phyloP scores from a whole-genome alignment of 2,113 vertebrate genomes.

The Istiophorus platypterus region DNA sequence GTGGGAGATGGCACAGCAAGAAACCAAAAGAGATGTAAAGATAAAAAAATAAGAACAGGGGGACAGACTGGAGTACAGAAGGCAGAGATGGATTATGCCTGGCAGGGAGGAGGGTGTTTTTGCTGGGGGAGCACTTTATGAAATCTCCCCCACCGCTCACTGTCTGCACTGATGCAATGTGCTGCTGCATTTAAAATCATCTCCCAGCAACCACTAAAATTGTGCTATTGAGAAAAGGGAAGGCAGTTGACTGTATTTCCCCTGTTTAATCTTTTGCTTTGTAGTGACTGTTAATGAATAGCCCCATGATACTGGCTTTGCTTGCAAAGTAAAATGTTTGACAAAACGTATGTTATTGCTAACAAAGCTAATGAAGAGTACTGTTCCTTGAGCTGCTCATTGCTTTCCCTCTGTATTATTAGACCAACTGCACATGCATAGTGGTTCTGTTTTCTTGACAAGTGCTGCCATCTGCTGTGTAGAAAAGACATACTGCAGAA shows the following conservation, averaged over 20 bases:
- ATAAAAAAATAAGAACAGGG: conserved; percentile 24
- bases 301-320: neutral
- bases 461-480: conserved; percentile 73
- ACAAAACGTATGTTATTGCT: neutral
- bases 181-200: conserved; percentile 46
- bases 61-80: conserved; percentile 41
- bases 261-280: neutral
- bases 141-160: conserved; percentile 43
- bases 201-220: neutral
- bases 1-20: conserved; percentile 1
- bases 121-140: conserved; percentile 43
- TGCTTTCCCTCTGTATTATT: neutral
- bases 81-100: conserved; percentile 55
- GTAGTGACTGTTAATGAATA: neutral
- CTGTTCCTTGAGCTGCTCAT: neutral
- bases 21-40: neutral
- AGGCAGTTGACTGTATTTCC: too few species aligned
- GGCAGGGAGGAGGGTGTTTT: conserved; percentile 46
- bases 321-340: neutral
- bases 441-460: neutral
- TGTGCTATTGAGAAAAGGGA: neutral
- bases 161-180: conserved; percentile 37
- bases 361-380: neutral
- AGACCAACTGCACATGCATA: neutral
- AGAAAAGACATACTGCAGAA: neutral